phyloP scores from a whole-genome alignment of 2,113 vertebrate species.

The Oncorhynchus nerka region DNA sequence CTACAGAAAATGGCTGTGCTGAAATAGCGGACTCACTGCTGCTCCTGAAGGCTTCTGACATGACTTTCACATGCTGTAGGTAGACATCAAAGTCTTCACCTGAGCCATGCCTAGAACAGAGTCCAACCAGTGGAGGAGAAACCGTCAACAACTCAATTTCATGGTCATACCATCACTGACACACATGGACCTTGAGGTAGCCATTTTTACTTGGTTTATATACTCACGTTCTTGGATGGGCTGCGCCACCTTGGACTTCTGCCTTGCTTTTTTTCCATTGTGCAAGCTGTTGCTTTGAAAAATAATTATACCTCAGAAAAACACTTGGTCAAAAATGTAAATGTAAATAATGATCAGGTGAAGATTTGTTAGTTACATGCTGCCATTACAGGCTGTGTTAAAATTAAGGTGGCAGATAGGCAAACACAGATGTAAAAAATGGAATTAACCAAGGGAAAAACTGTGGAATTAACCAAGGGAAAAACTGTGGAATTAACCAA shows the following conservation, averaged over 20 bases:
- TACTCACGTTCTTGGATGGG: conserved; percentile 72
- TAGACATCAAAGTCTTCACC: conserved; percentile 86
- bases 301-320: conserved; percentile 4
- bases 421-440: too few species aligned
- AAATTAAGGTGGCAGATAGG: too few species aligned
- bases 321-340: too few species aligned
- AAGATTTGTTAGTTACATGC: too few species aligned
- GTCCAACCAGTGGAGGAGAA: not conserved
- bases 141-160: too few species aligned
- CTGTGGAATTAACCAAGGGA: conserved; percentile 39
- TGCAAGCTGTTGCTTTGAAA: conserved; percentile 44
- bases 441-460: conserved; percentile 29
- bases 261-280: conserved; percentile 73
- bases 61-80: conserved; percentile 84
- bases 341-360: too few species aligned
- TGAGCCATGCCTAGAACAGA: conserved; percentile 70
- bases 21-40: conserved; percentile 81
- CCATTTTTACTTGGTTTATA: not conserved
- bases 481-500: conserved; percentile 37
- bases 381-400: too few species aligned
- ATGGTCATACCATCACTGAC: too few species aligned
- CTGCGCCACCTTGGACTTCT: conserved; percentile 67
- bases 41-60: conserved; percentile 88
- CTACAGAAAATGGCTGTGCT: not conserved
- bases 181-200: too few species aligned